Evolutionary conservation across 1,140 invertebrate species (phyloP), one percentile per base, ranked within the genome.

Genomic region (Drosophila bocki): DNA sequence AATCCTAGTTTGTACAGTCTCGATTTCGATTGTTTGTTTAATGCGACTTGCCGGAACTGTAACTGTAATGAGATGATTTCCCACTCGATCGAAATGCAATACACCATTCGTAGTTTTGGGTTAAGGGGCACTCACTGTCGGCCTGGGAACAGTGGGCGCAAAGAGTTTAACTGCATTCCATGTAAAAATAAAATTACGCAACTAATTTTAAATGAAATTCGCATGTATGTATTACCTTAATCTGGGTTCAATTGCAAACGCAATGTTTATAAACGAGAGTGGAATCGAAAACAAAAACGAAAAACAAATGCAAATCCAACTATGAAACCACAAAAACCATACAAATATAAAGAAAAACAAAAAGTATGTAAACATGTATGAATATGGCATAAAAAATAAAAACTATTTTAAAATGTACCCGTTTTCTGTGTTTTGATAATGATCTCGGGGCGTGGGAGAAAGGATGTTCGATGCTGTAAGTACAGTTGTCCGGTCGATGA

Each of bases 91-190:
- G 57, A 79, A 76, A 74, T 68, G 56, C 78, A 80, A 82, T 78
- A 68, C 42, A 74, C 74, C 39, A 72, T 86, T 70, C 67, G 75
- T 78, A 75, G 63, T 75, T 80, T 80, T 63, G 75, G 70, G 70
- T 50, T 71, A 51, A 68, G 61, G 71, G 59, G 72, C 54, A 60
- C 61, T 37, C 61, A 51, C 32, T 45, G 63, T 60, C 62, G 42
- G 48, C 48, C 59, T 60, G 60, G 51, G 44, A 61, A 63, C 70
- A 71, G 72, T 80, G 65, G 63, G 76, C 58, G 74, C 78, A 84
- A 84, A 75, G 54, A 76, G 85, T 90, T 90, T 79, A 88, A 82
- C 83, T 92, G 91, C 91, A 92, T 92, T 92, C 91, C 91, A 92
- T 92, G 91, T 92, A 92, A 79, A 92, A 77, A 63, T 77, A 60